Evolutionary conservation across 2,797 vertebrate genomes (phyloP).

Genomic region (Muscicapa comitata): DNA sequence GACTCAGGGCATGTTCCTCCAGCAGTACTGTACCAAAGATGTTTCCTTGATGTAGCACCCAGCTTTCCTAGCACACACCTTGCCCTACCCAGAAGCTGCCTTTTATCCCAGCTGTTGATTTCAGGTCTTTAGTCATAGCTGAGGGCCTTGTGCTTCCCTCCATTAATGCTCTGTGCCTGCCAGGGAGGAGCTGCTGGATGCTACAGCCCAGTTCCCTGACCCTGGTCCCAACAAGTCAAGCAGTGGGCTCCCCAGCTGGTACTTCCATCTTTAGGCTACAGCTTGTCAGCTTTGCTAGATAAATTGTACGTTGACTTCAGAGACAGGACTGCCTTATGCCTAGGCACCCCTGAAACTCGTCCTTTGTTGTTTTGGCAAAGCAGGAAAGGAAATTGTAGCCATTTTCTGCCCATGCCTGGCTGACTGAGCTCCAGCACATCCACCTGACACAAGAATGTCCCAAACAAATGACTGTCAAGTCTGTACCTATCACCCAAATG

Average conservation of each 20-base stretch:
- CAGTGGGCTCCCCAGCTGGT: background rate
- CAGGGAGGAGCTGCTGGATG: background rate
- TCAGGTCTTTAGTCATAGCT: background rate
- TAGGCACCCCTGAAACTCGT: fast-evolving
- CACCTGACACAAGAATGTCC: background rate
- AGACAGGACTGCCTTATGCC: background rate
- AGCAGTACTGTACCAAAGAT: background rate
- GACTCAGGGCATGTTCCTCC: fast-evolving
- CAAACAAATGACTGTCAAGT: background rate
- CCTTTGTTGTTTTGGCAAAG: background rate
- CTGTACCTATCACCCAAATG: background rate
- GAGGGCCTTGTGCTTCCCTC: background rate
- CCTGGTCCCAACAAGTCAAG: background rate
- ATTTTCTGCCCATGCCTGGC: background rate
- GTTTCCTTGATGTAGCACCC: background rate
- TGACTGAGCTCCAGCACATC: background rate
- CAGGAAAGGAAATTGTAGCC: background rate
- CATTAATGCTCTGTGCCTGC: background rate
- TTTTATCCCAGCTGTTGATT: background rate
- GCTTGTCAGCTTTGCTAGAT: background rate
- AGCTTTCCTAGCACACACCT: background rate
- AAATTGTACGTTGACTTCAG: background rate
- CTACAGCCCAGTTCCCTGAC: background rate
- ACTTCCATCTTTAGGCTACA: background rate
- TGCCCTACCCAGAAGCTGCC: background rate